phyloP scores from a whole-genome alignment of 2,797 vertebrate species.

The Galaxias olidus region DNA sequence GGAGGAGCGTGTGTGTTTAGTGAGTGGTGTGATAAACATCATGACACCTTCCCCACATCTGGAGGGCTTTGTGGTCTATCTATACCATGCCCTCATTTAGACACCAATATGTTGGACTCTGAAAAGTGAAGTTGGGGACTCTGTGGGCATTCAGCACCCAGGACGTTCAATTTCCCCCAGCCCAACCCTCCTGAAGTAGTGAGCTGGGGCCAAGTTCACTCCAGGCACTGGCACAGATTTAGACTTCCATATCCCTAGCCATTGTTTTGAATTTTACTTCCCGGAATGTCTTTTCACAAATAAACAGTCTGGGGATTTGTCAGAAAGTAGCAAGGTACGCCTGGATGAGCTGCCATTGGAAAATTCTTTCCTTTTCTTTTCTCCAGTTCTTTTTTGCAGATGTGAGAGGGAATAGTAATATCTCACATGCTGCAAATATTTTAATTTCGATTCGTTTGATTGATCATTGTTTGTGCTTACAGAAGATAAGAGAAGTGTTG shows the following conservation, averaged over 20 bases:
- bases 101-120: not conserved
- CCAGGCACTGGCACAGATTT: slow-evolving; percentile 32
- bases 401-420: slow-evolving; percentile 38
- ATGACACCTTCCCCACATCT: slow-evolving; percentile 26
- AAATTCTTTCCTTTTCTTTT: slow-evolving; percentile 40
- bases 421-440: not conserved
- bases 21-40: slow-evolving; percentile 52
- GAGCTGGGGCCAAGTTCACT: slow-evolving; percentile 42
- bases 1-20: slow-evolving; percentile 26
- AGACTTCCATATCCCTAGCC: slow-evolving; percentile 61
- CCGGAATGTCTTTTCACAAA: slow-evolving; percentile 72
- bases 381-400: slow-evolving; percentile 50
- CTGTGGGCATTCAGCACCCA: slow-evolving; percentile 13
- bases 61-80: slow-evolving; percentile 22
- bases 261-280: slow-evolving; percentile 72
- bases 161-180: slow-evolving; percentile 32
- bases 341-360: slow-evolving; percentile 47
- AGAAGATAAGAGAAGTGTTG: slow-evolving; percentile 1
- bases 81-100: slow-evolving; percentile 39
- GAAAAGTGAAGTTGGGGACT: not conserved
- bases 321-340: slow-evolving; percentile 47
- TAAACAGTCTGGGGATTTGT: slow-evolving; percentile 59
- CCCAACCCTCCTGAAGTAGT: slow-evolving; percentile 31
- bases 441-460: not conserved
- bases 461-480: not conserved